Percentiles rank a stretch among this genome's conserved stretches.
These are phyloP conservation scores for Passer domesticus DNA, from an alignment of 2,113 vertebrate genomes.

Conservation along the genomic window DNA sequence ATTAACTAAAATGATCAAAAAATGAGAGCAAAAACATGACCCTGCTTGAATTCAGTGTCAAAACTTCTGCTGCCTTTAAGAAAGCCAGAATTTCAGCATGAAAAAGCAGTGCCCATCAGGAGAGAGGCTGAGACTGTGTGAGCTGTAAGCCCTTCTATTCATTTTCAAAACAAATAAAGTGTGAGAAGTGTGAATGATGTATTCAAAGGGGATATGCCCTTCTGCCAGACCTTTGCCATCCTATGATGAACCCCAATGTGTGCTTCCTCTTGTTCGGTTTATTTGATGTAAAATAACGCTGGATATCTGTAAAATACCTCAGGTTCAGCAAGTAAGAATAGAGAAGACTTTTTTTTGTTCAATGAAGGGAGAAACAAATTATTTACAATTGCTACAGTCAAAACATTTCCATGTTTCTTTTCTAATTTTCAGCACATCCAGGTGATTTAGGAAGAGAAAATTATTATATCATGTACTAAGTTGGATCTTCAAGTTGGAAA, in stretches of 20 bases:
- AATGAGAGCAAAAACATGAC: background rate
- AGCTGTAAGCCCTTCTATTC: background rate
- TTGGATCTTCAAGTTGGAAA: constrained; percentile 41
- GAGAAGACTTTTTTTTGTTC: background rate
- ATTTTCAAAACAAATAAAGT: background rate
- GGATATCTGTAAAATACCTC: background rate
- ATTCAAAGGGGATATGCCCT: background rate
- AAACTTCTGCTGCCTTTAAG: background rate
- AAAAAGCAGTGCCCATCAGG: background rate
- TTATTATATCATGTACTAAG: background rate
- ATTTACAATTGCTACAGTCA: background rate
- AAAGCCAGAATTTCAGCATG: background rate
- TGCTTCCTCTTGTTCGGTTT: background rate
- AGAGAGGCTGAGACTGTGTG: background rate
- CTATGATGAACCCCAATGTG: background rate
- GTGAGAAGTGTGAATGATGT: background rate
- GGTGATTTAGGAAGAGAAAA: constrained; percentile 51
- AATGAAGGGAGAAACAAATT: background rate
- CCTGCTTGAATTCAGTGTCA: background rate
- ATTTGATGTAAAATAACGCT: background rate
- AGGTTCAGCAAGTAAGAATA: background rate
- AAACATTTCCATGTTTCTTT: background rate
- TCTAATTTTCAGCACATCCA: constrained; percentile 45
- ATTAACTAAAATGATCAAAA: background rate
- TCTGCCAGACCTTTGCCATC: background rate